These are phyloP conservation scores for Macaca nemestrina DNA, from an alignment of 2,113 vertebrate species.

Conservation along the genomic window DNA sequence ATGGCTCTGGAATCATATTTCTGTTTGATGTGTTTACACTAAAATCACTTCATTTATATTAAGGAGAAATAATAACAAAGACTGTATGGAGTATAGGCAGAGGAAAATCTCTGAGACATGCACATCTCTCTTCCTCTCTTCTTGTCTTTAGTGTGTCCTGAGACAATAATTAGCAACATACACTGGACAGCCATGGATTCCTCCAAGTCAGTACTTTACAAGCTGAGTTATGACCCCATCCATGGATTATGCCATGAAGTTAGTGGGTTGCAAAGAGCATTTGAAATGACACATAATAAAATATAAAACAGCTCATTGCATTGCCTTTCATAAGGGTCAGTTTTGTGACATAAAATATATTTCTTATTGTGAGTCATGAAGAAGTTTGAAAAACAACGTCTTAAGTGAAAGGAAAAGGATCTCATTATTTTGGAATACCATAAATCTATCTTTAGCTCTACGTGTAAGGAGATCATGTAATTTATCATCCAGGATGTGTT, in stretches of 20 bases:
- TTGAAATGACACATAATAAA: constrained; percentile 27
- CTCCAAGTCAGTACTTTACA: not conserved
- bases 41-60: not conserved
- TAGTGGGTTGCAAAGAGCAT: not conserved
- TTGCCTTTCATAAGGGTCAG: not conserved
- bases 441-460: constrained; percentile 28
- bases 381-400: constrained; percentile 30
- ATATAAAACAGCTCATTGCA: not conserved
- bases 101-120: not conserved
- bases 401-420: not conserved
- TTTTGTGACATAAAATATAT: not conserved
- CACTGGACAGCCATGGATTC: not conserved
- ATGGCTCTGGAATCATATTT: not conserved
- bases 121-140: not conserved
- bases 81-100: not conserved
- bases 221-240: not conserved
- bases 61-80: not conserved
- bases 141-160: not conserved
- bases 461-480: not conserved
- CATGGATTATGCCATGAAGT: not conserved
- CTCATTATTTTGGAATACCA: constrained; percentile 25
- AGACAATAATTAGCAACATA: not conserved
- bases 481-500: constrained; percentile 6
- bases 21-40: not conserved
- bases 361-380: not conserved